Percentiles rank a stretch among this genome's conserved stretches.
Evolutionary conservation across 1,140 invertebrate species (phyloP).

Genomic region (Laupala kohalensis): DNA sequence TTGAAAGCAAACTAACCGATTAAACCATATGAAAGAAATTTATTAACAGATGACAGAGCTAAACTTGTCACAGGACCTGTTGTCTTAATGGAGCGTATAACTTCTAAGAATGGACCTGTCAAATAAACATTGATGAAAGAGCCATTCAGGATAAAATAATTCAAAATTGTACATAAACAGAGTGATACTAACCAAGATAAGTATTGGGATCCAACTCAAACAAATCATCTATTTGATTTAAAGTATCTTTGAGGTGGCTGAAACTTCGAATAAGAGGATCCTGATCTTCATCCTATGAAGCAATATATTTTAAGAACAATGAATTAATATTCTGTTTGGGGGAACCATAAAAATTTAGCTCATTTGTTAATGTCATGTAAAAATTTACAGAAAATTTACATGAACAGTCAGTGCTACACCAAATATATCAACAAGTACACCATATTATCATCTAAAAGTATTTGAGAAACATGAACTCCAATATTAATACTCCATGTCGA

Average conservation of each 20-base stretch:
- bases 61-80: conserved; percentile 87
- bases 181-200: conserved; percentile 25
- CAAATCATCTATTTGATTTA: conserved; percentile 68
- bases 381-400: too few species aligned
- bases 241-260: conserved; percentile 62
- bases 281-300: conserved; percentile 63
- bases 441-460: too few species aligned
- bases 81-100: conserved; percentile 89
- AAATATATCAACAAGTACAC: too few species aligned
- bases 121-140: conserved; percentile 27
- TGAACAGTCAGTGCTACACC: too few species aligned
- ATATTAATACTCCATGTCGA: too few species aligned
- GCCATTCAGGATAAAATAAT: background rate
- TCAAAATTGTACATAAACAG: background rate
- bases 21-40: conserved; percentile 85
- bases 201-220: conserved; percentile 63
- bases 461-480: too few species aligned
- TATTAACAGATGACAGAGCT: conserved; percentile 82
- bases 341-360: too few species aligned
- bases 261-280: conserved; percentile 67
- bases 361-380: background rate
- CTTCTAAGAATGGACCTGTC: conserved; percentile 83
- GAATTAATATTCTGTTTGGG: background rate
- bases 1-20: conserved; percentile 49
- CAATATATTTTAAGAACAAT: background rate